Conservation (phyloP, 2,888 invertebrate genomes). For the Lepidocyrtinus sp. region DNA sequence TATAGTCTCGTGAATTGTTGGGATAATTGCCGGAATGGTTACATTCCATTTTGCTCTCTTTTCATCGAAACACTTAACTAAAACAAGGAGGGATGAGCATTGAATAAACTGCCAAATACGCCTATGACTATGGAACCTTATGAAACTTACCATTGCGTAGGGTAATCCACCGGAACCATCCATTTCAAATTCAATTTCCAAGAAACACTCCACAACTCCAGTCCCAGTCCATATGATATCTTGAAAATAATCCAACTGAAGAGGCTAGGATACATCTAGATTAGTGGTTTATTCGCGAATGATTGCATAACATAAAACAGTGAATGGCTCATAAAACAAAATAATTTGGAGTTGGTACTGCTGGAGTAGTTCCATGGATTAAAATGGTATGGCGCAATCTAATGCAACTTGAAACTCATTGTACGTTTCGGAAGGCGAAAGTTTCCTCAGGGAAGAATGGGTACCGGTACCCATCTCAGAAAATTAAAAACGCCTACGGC, state of each 20-base stretch:
- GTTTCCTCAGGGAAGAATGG: too few relatives aligned
- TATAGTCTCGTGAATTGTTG: neutral
- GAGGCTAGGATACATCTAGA: neutral
- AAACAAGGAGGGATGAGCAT: neutral
- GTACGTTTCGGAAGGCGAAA: neutral
- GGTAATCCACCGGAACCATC: neutral
- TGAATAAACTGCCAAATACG: neutral
- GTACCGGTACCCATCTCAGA: too few relatives aligned
- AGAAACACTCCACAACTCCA: neutral
- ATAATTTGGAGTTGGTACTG: too few relatives aligned
- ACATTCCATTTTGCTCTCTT: neutral
- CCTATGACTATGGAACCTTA: too few relatives aligned
- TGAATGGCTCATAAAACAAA: neutral
- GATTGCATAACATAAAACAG: neutral
- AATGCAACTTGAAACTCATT: neutral
- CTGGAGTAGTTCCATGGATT: neutral
- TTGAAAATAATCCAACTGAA: neutral
- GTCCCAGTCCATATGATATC: neutral
- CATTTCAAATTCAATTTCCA: neutral
- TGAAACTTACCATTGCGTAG: neutral
- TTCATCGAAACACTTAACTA: neutral
- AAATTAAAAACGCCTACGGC: too few relatives aligned
- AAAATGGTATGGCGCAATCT: neutral
- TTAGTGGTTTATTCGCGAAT: neutral
- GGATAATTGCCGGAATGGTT: slow-evolving; percentile 10